phyloP scores from a whole-genome alignment of 2,113 vertebrate species.

The Picathartes gymnocephalus region DNA sequence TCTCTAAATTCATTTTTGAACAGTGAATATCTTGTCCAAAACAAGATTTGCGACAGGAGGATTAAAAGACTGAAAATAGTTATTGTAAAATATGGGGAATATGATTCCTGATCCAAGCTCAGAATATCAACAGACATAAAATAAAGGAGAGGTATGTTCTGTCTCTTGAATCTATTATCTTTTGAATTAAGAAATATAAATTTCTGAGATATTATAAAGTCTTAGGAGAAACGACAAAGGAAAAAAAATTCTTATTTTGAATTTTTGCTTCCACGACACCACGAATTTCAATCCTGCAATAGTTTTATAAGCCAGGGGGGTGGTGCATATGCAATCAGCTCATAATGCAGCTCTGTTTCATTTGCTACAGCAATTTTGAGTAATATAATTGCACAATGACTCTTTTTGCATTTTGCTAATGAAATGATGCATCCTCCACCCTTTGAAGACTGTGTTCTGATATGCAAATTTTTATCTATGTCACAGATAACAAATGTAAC shows the following conservation, averaged over 20 bases:
- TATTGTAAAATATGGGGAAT: not conserved
- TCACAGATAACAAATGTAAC: not conserved
- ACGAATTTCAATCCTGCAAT: not conserved
- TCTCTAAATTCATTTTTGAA: not conserved
- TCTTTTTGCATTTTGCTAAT: not conserved
- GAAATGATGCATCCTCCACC: not conserved
- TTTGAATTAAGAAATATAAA: not conserved
- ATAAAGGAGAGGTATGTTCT: not conserved
- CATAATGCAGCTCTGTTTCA: not conserved
- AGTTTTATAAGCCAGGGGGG: not conserved
- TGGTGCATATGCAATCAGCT: not conserved
- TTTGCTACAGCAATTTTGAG: not conserved
- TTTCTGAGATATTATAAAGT: not conserved
- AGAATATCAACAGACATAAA: not conserved
- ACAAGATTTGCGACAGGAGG: not conserved
- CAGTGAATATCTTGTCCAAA: not conserved
- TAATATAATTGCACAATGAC: not conserved
- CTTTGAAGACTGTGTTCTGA: not conserved
- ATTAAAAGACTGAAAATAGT: not conserved
- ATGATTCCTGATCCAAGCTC: not conserved
- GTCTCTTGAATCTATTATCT: not conserved
- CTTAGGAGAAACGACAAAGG: not conserved
- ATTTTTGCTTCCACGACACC: not conserved
- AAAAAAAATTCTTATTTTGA: not conserved
- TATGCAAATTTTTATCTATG: not conserved